Evolutionary conservation across 2,888 invertebrate species (phyloP).

Genomic region (Allophyes oxyacanthae): DNA sequence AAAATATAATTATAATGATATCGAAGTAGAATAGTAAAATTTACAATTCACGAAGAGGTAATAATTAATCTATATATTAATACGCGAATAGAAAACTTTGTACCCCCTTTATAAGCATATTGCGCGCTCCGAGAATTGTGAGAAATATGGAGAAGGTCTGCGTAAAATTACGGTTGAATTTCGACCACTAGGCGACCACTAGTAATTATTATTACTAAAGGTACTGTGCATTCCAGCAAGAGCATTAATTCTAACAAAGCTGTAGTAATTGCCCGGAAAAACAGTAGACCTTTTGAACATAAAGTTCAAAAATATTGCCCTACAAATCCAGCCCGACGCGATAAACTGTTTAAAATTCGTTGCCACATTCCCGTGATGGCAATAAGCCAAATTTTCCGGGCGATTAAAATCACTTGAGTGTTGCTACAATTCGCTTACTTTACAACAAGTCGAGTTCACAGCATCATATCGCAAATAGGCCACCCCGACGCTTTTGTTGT

Average conservation of each 20-base stretch:
- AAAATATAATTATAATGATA: no score
- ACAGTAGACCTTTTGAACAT: conserved; percentile 15
- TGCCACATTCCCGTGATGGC: conserved; percentile 42
- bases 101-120: no score
- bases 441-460: conserved; percentile 27
- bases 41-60: no score
- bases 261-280: conserved; percentile 16
- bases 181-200: no score
- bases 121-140: no score
- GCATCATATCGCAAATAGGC: conserved; percentile 19
- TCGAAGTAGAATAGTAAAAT: no score
- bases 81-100: no score
- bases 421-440: conserved; percentile 44
- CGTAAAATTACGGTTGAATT: no score
- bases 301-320: conserved; percentile 27
- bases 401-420: conserved; percentile 42
- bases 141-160: no score
- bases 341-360: conserved; percentile 45
- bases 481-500: conserved; percentile 3
- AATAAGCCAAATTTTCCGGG: conserved; percentile 48
- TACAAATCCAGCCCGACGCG: conserved; percentile 25
- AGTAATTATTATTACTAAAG: no score
- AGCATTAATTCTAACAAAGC: background rate
- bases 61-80: no score
- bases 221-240: background rate